Base-by-base conservation (phyloP, 2,797 vertebrate genomes). In the Eremophila alpestris region DNA sequence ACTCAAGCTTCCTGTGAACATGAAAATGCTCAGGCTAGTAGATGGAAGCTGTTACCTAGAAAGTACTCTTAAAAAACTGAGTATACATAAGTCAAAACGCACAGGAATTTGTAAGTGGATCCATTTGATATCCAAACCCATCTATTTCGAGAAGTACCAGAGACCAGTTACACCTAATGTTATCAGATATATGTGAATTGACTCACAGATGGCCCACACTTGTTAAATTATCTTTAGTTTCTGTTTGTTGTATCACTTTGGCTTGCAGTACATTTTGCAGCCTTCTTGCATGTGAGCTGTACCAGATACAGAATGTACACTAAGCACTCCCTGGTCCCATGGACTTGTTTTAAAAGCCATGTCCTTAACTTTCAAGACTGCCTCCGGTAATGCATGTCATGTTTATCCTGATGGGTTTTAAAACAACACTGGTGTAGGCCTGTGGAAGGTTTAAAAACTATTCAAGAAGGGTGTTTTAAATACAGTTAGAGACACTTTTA, bases 361-460 rank as follows among this genome's bases (percentile, higher is more conserved):
- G 9, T 54, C 22, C 19, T 83, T 89, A 83, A 56, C 30, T 89
- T 79, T 84, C 56, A 75, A 74, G 19, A 24, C 38, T 83, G 19
- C 32, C 20, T 82, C 10, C 82, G 48, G 15, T 75, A 79, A 86
- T 64, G 24, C 2, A 9, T 93, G 92, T 40, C n/a, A 27, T 83
- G 26, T 90, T 91, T 83, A 65, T 94, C 40, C 14, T 80, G 59
- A 27, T 32, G 69, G 3, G 34, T 89, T 94, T 89, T 76, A 52
- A 76, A 83, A 48, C 54, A 55, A 11, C 56, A 27, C 29, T 73
- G 14, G 10, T 62, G 29, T 34, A 82, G 27, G 15, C 26, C 41
- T 67, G 7, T 70, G 48, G 52, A 89, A 91, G 19, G 17, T 92
- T 94, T 90, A 86, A 59, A 83, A 94, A 89, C 54, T 89, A 17